Evolutionary conservation across 2,888 invertebrate species (phyloP).

Genomic region (Halictus quadricinctus): DNA sequence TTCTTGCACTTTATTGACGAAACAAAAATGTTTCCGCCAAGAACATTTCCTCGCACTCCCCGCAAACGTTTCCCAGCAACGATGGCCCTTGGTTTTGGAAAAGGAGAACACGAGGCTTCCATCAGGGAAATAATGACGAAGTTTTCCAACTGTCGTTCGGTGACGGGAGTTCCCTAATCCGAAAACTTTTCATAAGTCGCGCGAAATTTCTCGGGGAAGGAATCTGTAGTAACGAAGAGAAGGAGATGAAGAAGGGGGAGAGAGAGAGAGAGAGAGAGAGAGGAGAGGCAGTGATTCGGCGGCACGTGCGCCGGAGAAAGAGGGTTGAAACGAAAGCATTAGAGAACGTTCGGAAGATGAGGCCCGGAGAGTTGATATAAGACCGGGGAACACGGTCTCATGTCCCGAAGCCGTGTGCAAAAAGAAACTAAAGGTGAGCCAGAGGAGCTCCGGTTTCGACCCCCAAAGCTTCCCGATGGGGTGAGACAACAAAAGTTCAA

Average conservation of each 20-base stretch:
- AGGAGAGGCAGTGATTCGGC: constrained; percentile 19
- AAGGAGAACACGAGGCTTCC: background rate
- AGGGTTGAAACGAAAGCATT: constrained; percentile 42
- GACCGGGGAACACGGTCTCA: constrained; percentile 21
- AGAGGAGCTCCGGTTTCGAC: constrained; percentile 16
- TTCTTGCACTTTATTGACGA: background rate
- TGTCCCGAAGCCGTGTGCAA: constrained; percentile 14
- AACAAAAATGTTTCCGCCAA: background rate
- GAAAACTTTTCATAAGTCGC: constrained; percentile 34
- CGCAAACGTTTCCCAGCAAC: background rate
- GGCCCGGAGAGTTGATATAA: constrained; percentile 61
- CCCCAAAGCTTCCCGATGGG: constrained; percentile 58
- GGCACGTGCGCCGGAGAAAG: background rate
- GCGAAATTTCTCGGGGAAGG: constrained; percentile 1
- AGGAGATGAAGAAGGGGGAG: background rate
- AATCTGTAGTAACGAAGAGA: constrained; percentile 8
- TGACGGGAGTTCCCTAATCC: background rate
- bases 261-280: background rate
- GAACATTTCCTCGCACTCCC: background rate
- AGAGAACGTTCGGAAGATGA: constrained; percentile 54
- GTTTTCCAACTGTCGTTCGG: constrained; percentile 19
- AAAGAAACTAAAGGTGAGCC: constrained; percentile 39
- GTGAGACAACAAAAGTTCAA: constrained; percentile 79
- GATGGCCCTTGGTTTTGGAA: background rate
- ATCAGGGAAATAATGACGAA: constrained; percentile 17